Conservation (phyloP, 2,797 vertebrate genomes). For the Phrynocephalus forsythii region DNA sequence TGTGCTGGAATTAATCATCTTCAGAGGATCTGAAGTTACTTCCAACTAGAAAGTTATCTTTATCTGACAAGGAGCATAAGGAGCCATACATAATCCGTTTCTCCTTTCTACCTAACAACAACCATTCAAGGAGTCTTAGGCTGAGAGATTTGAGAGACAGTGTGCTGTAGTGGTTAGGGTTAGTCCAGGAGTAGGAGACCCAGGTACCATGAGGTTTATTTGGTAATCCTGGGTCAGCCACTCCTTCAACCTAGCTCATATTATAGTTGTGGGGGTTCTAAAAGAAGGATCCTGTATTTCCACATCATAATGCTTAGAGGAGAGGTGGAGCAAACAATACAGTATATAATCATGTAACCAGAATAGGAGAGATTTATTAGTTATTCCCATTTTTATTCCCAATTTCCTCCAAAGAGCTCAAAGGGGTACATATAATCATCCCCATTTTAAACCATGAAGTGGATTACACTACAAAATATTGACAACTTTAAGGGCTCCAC, state of each 20-base stretch:
- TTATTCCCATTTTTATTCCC: background rate
- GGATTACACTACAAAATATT: background rate
- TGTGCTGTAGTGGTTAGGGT: background rate
- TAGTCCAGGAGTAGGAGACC: background rate
- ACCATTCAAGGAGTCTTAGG: background rate
- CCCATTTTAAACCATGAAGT: background rate
- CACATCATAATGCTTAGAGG: background rate
- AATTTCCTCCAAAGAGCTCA: background rate
- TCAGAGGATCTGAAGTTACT: background rate
- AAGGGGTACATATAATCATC: background rate
- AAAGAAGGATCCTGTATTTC: background rate
- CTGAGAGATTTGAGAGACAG: background rate
- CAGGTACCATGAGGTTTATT: background rate
- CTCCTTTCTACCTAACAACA: background rate
- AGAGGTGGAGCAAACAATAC: background rate
- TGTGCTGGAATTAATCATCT: background rate
- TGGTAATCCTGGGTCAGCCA: background rate
- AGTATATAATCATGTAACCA: background rate
- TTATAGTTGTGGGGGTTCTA: background rate
- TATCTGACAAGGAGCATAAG: background rate
- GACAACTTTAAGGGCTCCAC: background rate
- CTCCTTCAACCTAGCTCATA: background rate
- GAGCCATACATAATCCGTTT: background rate
- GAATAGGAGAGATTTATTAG: background rate
- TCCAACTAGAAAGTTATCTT: background rate